Evolutionary conservation across 1,140 invertebrate species (phyloP).

Genomic region (Drosophila sucinea): DNA sequence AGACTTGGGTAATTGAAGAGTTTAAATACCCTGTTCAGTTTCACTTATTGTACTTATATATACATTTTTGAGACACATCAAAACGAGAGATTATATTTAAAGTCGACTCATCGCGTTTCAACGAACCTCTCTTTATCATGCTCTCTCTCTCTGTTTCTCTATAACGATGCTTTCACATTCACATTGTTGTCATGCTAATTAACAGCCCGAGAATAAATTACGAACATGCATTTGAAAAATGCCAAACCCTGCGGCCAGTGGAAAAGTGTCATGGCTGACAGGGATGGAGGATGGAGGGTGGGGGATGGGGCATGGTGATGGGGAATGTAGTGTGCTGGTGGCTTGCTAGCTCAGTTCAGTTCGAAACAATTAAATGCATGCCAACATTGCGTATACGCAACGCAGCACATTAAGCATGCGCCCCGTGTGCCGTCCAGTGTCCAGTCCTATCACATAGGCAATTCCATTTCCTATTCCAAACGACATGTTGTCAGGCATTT

Average conservation of each 20-base stretch:
- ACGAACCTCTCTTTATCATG: not conserved
- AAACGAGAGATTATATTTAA: too few species aligned
- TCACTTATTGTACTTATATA: too few species aligned
- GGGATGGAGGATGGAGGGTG: not conserved
- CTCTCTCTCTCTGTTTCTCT: not conserved
- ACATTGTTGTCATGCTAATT: slow-evolving; percentile 65
- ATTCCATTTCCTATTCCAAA: slow-evolving; percentile 24
- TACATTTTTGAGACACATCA: too few species aligned
- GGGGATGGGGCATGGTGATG: too few species aligned
- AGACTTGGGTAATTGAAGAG: too few species aligned
- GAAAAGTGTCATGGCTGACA: slow-evolving; percentile 28
- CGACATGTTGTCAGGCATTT: slow-evolving; percentile 73
- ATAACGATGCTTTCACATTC: not conserved
- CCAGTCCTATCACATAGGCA: slow-evolving; percentile 17
- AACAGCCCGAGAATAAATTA: slow-evolving; percentile 74
- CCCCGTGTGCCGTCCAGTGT: slow-evolving; percentile 12
- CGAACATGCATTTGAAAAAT: slow-evolving; percentile 61
- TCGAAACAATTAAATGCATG: slow-evolving; percentile 76
- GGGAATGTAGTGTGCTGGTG: not conserved
- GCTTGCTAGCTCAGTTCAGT: not conserved
- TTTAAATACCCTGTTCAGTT: too few species aligned
- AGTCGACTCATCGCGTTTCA: not conserved
- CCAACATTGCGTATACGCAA: slow-evolving; percentile 66
- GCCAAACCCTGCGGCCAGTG: slow-evolving; percentile 30
- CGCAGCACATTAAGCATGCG: slow-evolving; percentile 51